Percentiles rank a stretch among this genome's conserved stretches.
Evolutionary conservation across 2,888 invertebrate species (phyloP).

Genomic region (Caenorhabditis plicata): DNA sequence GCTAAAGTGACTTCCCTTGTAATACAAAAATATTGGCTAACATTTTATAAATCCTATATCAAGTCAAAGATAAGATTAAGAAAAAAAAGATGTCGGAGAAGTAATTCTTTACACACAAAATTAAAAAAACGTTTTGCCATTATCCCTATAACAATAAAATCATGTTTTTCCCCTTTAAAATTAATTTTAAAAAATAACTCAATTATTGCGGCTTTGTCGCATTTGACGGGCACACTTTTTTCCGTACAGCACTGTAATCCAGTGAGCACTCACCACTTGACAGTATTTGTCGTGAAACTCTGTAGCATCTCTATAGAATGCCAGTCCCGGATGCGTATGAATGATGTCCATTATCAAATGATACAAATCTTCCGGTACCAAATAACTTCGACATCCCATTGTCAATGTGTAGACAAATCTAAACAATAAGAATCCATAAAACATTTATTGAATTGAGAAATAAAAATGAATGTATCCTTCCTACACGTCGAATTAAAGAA

Average conservation of each 20-base stretch:
- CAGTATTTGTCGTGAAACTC: conserved; percentile 99
- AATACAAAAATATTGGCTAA: too few relatives aligned
- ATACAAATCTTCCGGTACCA: conserved; percentile 84
- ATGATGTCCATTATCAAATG: conserved; percentile 84
- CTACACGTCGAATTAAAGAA: not conserved
- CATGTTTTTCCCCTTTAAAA: not conserved
- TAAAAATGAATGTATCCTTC: too few relatives aligned
- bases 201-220: too few relatives aligned
- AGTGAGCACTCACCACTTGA: conserved; percentile 77
- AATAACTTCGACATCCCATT: conserved; percentile 65
- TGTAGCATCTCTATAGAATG: conserved; percentile 92
- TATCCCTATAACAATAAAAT: too few relatives aligned
- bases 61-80: too few relatives aligned
- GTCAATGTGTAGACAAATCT: conserved; percentile 69
- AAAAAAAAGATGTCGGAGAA: too few relatives aligned
- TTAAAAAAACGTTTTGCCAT: too few relatives aligned
- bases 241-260: not conserved
- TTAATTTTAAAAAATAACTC: not conserved
- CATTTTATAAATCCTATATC: too few relatives aligned
- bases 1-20: too few relatives aligned
- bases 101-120: too few relatives aligned
- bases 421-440: too few relatives aligned
- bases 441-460: not conserved
- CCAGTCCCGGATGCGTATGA: conserved; percentile 80
- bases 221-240: not conserved